Percentiles rank a stretch among this genome's conserved stretches.
phyloP scores from a whole-genome alignment of 2,113 vertebrate genomes.

The Odocoileus virginianus region DNA sequence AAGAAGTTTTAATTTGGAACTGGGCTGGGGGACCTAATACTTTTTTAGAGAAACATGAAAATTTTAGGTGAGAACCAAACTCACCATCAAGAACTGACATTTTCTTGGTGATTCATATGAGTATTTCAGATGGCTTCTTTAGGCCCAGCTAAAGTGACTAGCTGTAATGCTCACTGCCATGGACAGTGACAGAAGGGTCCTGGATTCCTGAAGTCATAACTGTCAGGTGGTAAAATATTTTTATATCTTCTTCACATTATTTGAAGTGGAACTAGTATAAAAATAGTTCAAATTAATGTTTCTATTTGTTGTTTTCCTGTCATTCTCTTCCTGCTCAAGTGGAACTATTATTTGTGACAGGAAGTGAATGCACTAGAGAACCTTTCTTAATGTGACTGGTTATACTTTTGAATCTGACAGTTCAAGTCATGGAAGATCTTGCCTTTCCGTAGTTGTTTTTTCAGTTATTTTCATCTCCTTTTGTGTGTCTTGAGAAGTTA shows the following conservation, averaged over 20 bases:
- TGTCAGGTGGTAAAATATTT: not conserved
- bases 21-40: not conserved
- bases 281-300: slow-evolving; percentile 13
- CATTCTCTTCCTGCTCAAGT: not conserved
- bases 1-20: not conserved
- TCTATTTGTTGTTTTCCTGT: not conserved
- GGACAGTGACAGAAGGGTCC: not conserved
- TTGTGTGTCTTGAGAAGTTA: slow-evolving; percentile 1
- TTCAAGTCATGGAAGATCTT: not conserved
- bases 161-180: not conserved
- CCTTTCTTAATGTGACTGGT: not conserved
- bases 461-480: not conserved
- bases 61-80: not conserved
- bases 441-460: not conserved
- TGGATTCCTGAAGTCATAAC: not conserved
- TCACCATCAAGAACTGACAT: not conserved
- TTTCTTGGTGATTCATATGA: not conserved
- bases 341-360: not conserved
- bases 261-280: slow-evolving; percentile 1
- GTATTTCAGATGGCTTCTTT: not conserved
- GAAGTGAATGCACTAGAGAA: not conserved
- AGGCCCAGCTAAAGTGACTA: not conserved
- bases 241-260: not conserved
- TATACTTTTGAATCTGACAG: not conserved
- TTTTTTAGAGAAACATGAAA: not conserved